These are phyloP conservation scores for Leptinotarsa lineolata DNA, from an alignment of 1,140 invertebrate genomes.

Conservation along the genomic window DNA sequence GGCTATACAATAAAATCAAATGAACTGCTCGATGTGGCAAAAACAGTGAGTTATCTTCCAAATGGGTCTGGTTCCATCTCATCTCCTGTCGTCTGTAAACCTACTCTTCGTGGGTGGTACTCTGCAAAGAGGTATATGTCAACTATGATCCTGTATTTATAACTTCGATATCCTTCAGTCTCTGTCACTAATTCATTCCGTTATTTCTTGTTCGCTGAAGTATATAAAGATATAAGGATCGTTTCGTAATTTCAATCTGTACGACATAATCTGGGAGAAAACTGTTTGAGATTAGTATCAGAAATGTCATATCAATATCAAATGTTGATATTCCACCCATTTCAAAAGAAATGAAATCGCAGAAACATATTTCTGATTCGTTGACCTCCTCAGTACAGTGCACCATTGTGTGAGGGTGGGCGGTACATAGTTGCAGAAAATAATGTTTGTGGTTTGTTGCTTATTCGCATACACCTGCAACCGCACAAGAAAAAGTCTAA, in stretches of 20 bases:
- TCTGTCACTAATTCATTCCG: constrained; percentile 14
- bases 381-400: no score
- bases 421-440: no score
- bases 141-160: constrained; percentile 40
- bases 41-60: constrained; percentile 25
- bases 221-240: constrained; percentile 12
- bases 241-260: not conserved
- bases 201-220: constrained; percentile 17
- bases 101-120: constrained; percentile 35
- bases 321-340: no score
- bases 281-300: no score
- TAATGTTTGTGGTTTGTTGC: no score
- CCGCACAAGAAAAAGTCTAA: no score
- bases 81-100: constrained; percentile 18
- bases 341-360: no score
- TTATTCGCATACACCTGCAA: no score
- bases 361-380: no score
- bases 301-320: no score
- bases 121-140: constrained; percentile 17
- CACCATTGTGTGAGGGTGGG: no score
- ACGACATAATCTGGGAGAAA: not conserved
- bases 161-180: constrained; percentile 31
- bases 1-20: not conserved
- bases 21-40: not conserved
- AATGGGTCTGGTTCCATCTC: constrained; percentile 25